These are phyloP conservation scores for Orgyia antiqua DNA, from an alignment of 2,888 invertebrate species.

Conservation along the genomic window DNA sequence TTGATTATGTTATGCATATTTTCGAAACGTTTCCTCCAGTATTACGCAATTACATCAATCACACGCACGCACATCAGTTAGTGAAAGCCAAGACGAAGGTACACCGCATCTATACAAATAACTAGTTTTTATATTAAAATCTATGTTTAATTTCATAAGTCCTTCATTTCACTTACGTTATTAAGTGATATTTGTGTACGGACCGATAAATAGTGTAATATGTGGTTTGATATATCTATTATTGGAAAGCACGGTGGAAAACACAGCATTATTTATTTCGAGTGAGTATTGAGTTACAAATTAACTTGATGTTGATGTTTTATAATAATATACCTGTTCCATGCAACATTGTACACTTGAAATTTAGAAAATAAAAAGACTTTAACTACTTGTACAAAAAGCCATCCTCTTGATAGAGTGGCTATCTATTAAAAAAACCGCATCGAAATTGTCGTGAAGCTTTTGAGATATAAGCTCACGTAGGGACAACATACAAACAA, in stretches of 20 bases:
- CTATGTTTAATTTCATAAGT: slow-evolving; percentile 15
- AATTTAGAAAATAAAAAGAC: no score
- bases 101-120: slow-evolving; percentile 15
- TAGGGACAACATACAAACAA: no score
- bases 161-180: slow-evolving; percentile 26
- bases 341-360: no score
- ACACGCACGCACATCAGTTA: slow-evolving; percentile 17
- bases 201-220: slow-evolving; percentile 13
- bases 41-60: slow-evolving; percentile 27
- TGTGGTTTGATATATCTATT: slow-evolving; percentile 58
- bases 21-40: slow-evolving; percentile 57
- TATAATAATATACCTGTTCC: no score
- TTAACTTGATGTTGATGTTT: no score
- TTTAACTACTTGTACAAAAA: no score
- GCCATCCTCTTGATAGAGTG: no score
- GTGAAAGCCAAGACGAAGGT: slow-evolving; percentile 42
- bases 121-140: slow-evolving; percentile 12
- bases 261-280: slow-evolving; percentile 46
- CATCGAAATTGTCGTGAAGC: no score
- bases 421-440: no score
- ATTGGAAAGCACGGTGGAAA: slow-evolving; percentile 45
- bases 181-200: slow-evolving; percentile 34
- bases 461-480: no score
- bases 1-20: slow-evolving; percentile 37
- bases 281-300: slow-evolving; percentile 54